Evolutionary conservation across 2,797 vertebrate genomes (phyloP).

Genomic region (Rhinichthys osculus): DNA sequence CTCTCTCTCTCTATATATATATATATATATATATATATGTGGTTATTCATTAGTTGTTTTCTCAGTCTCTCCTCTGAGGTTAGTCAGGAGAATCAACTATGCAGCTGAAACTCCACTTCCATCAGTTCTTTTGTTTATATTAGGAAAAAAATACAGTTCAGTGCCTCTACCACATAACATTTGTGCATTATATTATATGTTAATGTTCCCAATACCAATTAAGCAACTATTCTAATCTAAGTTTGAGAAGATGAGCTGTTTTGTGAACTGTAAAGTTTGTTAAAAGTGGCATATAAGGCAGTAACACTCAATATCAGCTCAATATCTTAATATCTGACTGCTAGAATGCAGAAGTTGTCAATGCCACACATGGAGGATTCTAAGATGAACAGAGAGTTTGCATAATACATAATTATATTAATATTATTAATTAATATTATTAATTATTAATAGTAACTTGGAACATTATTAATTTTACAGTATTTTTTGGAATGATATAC

Average conservation of each 20-base stretch:
- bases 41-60: constrained; percentile 15
- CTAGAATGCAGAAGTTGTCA: background rate
- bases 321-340: background rate
- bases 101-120: too few species aligned
- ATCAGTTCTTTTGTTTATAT: background rate
- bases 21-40: background rate
- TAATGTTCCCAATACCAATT: background rate
- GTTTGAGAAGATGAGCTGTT: background rate
- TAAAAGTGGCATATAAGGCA: background rate
- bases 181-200: background rate
- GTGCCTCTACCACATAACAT: background rate
- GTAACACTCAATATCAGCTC: background rate
- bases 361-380: background rate
- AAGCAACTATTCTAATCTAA: background rate
- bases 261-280: background rate
- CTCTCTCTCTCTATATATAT: background rate
- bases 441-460: background rate
- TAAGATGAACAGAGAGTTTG: background rate
- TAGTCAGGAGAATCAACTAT: background rate
- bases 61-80: background rate
- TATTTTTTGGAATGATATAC: background rate
- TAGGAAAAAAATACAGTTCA: background rate
- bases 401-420: background rate
- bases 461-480: background rate
- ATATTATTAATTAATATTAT: background rate